These are phyloP conservation scores for Drosophila kuntzei DNA, from an alignment of 2,888 invertebrate genomes.

Conservation along the genomic window DNA sequence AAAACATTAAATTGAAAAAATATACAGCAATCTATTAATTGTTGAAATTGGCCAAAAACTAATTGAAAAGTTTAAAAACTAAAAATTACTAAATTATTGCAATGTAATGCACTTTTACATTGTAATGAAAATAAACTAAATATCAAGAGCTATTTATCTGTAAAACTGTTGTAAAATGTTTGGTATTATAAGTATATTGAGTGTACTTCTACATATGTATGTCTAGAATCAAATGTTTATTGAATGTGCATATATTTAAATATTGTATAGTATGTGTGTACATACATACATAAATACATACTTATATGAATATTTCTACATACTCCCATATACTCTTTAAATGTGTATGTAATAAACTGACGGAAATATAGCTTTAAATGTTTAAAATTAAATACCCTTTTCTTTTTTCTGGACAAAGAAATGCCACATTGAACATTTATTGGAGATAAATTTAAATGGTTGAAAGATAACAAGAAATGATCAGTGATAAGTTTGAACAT, in stretches of 20 bases:
- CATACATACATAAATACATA: slow-evolving; percentile 47
- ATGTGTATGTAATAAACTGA: slow-evolving; percentile 64
- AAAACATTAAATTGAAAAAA: slow-evolving; percentile 22
- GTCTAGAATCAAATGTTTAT: slow-evolving; percentile 17
- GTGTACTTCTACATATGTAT: slow-evolving; percentile 37
- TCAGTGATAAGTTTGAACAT: not conserved
- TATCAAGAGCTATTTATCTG: slow-evolving; percentile 60
- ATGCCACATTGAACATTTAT: not conserved
- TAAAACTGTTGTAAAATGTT: slow-evolving; percentile 71
- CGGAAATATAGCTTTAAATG: slow-evolving; percentile 75
- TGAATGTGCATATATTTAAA: slow-evolving; percentile 35
- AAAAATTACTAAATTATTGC: slow-evolving; percentile 32
- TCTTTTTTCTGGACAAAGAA: not conserved
- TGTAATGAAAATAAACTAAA: slow-evolving; percentile 17
- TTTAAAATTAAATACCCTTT: slow-evolving; percentile 41
- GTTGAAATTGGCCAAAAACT: slow-evolving; percentile 65
- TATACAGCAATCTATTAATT: slow-evolving; percentile 54
- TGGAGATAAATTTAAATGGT: too few species aligned
- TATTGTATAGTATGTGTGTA: slow-evolving; percentile 31
- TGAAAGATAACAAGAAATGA: not conserved
- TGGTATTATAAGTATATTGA: slow-evolving; percentile 44
- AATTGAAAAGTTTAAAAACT: slow-evolving; percentile 21
- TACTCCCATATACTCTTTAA: slow-evolving; percentile 32
- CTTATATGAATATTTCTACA: slow-evolving; percentile 24
- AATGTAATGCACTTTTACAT: slow-evolving; percentile 30